phyloP scores from a whole-genome alignment of 2,888 invertebrate genomes.

The Aquatica leii region DNA sequence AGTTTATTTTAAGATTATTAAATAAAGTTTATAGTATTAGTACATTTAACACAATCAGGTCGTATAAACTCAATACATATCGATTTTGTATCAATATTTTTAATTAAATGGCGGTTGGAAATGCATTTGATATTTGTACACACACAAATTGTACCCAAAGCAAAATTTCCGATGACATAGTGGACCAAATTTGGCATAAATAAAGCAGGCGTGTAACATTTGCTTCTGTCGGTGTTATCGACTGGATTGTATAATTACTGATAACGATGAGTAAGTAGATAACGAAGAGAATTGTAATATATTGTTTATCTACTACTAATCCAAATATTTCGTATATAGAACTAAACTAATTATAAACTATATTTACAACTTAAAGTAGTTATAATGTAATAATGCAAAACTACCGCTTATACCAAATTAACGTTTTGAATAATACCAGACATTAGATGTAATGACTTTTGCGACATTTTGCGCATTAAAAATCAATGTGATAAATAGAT shows the following conservation, averaged over 20 bases:
- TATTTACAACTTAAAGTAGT: too few relatives aligned
- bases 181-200: conserved; percentile 21
- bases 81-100: background rate
- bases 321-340: background rate
- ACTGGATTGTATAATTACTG: conserved; percentile 19
- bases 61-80: background rate
- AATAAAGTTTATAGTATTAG: too few relatives aligned
- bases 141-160: background rate
- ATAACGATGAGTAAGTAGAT: conserved; percentile 24
- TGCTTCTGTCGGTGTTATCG: conserved; percentile 24
- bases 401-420: too few relatives aligned
- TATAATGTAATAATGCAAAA: too few relatives aligned
- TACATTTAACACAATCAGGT: too few relatives aligned
- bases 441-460: too few relatives aligned
- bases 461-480: conserved; percentile 3
- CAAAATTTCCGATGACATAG: conserved; percentile 10
- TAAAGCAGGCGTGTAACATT: conserved; percentile 17
- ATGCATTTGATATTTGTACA: background rate
- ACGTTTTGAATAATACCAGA: too few relatives aligned
- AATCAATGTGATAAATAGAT: conserved; percentile 39
- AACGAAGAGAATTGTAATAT: conserved; percentile 8
- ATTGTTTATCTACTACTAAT: background rate
- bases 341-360: too few relatives aligned
- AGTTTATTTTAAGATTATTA: too few relatives aligned
- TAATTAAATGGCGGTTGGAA: background rate